phyloP scores from a whole-genome alignment of 2,888 invertebrate genomes.

The Germaria angustata region DNA sequence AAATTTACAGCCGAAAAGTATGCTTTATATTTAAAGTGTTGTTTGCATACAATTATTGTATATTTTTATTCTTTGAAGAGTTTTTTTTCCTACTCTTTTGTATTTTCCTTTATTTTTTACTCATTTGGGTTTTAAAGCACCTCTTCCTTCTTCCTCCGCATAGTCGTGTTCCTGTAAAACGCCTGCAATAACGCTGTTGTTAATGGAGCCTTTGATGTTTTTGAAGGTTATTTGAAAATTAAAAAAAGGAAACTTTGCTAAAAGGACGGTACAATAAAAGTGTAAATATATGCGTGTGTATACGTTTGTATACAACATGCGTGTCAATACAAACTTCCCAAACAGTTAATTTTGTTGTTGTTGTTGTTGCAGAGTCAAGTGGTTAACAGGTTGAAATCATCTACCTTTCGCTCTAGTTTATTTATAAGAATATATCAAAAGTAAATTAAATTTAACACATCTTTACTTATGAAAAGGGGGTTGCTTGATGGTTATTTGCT shows the following conservation, averaged over 20 bases:
- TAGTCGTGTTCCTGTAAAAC: constrained; percentile 15
- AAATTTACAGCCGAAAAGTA: constrained; percentile 53
- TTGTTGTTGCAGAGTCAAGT: background rate
- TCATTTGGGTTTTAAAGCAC: background rate
- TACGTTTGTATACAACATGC: too few relatives aligned
- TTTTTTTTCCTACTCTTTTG: background rate
- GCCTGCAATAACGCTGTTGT: constrained; percentile 30
- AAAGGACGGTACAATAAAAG: background rate
- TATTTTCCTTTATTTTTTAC: background rate
- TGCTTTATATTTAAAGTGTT: constrained; percentile 2
- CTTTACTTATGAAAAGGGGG: background rate
- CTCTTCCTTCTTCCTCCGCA: background rate
- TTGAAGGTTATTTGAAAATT: constrained; percentile 12
- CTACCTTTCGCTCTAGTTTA: background rate
- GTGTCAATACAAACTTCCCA: background rate
- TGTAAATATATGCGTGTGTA: background rate
- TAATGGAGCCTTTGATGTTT: constrained; percentile 23
- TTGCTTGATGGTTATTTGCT: background rate
- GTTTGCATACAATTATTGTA: constrained; percentile 3
- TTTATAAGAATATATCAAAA: constrained; percentile 14
- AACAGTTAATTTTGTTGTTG: background rate
- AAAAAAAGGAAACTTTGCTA: background rate
- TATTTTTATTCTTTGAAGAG: background rate
- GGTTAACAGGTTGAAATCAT: background rate
- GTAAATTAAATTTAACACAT: constrained; percentile 29